phyloP scores from a whole-genome alignment of 2,113 vertebrate species.

The Tricholaema leucomelas region DNA sequence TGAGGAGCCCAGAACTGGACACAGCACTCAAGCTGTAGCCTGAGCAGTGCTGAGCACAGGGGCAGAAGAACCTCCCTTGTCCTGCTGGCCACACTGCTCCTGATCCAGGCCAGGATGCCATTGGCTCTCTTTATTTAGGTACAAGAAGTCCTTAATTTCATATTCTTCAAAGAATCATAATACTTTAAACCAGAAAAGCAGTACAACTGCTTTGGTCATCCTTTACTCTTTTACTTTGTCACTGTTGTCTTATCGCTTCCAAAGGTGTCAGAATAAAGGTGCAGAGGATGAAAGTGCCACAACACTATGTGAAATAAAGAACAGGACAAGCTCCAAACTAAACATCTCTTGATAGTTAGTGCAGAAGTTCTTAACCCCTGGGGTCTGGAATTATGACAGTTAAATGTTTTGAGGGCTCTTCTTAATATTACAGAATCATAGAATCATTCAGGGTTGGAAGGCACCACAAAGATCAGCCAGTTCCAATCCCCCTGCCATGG shows the following conservation, averaged over 20 bases:
- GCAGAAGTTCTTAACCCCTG: slow-evolving; percentile 24
- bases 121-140: too few relatives aligned
- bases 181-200: neutral
- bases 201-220: neutral
- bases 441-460: too few relatives aligned
- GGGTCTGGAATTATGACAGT: slow-evolving; percentile 51
- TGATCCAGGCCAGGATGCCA: too few relatives aligned
- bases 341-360: slow-evolving; percentile 11
- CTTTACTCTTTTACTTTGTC: neutral
- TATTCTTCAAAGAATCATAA: neutral
- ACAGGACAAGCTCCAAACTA: slow-evolving; percentile 13
- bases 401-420: neutral
- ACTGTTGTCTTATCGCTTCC: neutral
- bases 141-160: neutral
- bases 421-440: too few relatives aligned
- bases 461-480: too few relatives aligned
- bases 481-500: too few relatives aligned
- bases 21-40: too few relatives aligned
- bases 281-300: neutral
- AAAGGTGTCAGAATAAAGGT: neutral
- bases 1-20: too few relatives aligned
- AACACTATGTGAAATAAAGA: neutral
- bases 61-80: too few relatives aligned
- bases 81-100: too few relatives aligned
- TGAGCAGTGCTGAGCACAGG: too few relatives aligned